Evolutionary conservation across 2,888 invertebrate species (phyloP), one percentile per base, ranked within the genome.

Genomic region (Melikaiella ostensackeni): DNA sequence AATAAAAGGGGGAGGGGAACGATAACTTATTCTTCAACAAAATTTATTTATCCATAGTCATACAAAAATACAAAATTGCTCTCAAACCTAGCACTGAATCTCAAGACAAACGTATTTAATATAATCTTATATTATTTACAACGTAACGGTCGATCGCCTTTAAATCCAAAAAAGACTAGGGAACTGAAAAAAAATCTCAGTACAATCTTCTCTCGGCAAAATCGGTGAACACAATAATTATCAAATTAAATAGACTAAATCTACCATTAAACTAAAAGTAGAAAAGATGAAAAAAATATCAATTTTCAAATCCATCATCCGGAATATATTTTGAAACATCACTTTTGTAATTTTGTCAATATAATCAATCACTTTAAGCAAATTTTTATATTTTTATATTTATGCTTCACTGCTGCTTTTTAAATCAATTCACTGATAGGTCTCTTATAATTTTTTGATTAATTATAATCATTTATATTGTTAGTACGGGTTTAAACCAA

Each of bases 21-120:
- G 19, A 7, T n/a, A n/a, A 46, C 1, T n/a, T 19, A 19, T 46
- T 46, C 46, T 46, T 57, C 57, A 57, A 57, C 57, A 21, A 57
- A 57, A 66, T 42, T 46, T 66, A 66, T 66, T 46, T 24, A 57
- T 21, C 19, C n/a, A 21, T 50, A n/a, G 19, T 50, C 7, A n/a
- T 66, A 66, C 42, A 66, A 66, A 66, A 66, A 66, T 66, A 66
- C 64, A 38, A 64, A 64, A 64, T n/a, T 24, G 13, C 16, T 64
- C 38, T 38, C 16, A 42, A 27, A 21, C 21, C 16, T 38, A 30
- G n/a, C 13, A 46, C 24, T 27, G 13, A 42, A 42, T 70, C 5
- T 13, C 9, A 70, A 42, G 27, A 19, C 24, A 70, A 70, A 46
- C 27, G 19, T 19, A 50, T 27, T 3, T 64, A n/a, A 64, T 42